phyloP scores from a whole-genome alignment of 2,113 vertebrate species.

The Pollachius pollachius region DNA sequence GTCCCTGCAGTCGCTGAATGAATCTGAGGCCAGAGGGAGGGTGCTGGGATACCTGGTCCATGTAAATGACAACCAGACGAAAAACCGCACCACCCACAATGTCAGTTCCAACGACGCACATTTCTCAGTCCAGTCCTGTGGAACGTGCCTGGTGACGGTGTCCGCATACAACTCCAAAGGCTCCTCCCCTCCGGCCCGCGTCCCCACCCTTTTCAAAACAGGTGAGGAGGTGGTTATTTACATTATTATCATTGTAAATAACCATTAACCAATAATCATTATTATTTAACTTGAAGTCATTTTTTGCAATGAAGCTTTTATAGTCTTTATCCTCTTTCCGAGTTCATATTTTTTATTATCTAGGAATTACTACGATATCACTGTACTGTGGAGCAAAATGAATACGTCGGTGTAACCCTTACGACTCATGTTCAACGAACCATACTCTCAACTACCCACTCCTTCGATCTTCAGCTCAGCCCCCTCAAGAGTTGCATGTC shows the following conservation, averaged over 20 bases:
- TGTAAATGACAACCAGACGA: constrained; percentile 14
- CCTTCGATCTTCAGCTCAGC: constrained; percentile 13
- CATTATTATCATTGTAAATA: too few relatives aligned
- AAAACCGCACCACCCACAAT: background rate
- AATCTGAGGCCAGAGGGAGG: constrained; percentile 58
- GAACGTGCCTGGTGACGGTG: constrained; percentile 56
- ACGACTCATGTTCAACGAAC: background rate
- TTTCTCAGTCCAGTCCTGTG: constrained; percentile 21
- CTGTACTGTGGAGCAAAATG: background rate
- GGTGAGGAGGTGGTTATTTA: too few relatives aligned
- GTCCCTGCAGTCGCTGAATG: constrained; percentile 46
- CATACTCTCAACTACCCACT: background rate
- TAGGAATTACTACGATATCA: too few relatives aligned
- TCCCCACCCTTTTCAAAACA: constrained; percentile 22
- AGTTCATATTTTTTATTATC: too few relatives aligned
- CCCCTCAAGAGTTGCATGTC: constrained; percentile 12
- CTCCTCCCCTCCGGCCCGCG: constrained; percentile 57
- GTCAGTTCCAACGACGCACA: constrained; percentile 1
- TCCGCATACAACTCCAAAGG: constrained; percentile 68
- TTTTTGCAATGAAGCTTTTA: too few relatives aligned
- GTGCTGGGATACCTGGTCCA: constrained; percentile 57
- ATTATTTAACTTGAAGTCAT: too few relatives aligned
- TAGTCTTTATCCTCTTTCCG: too few relatives aligned
- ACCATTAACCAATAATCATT: too few relatives aligned
- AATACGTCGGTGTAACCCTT: background rate